Conservation (phyloP, 1,140 invertebrate genomes). For the Eubasilissa regina region DNA sequence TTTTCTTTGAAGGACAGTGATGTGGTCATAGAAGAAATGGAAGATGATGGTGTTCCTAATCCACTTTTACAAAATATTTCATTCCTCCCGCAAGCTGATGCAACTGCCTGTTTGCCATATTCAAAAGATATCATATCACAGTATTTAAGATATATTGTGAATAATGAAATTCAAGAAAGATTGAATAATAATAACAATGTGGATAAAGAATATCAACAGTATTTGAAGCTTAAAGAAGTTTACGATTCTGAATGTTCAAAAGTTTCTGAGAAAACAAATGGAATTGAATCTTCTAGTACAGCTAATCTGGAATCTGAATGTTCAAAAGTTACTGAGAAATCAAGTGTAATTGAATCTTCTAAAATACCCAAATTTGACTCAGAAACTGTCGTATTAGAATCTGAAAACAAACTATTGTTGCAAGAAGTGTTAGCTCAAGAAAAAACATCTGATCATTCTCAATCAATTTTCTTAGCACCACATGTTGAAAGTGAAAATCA, state of each 20-base stretch:
- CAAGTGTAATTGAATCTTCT: too few species aligned
- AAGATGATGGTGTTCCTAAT: constrained; percentile 67
- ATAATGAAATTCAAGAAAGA: constrained; percentile 6
- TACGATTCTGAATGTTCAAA: constrained; percentile 44
- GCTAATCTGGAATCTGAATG: not conserved
- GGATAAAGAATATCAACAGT: constrained; percentile 52
- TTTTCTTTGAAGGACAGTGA: constrained; percentile 73
- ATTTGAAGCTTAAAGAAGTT: constrained; percentile 54
- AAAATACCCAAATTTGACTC: too few species aligned
- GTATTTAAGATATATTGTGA: constrained; percentile 46
- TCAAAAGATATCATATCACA: constrained; percentile 47
- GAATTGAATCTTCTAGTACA: not conserved
- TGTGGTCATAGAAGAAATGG: constrained; percentile 71
- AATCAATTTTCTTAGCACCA: not conserved
- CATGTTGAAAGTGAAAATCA: not conserved
- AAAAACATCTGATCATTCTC: not conserved
- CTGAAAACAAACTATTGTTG: not conserved
- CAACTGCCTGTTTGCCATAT: constrained; percentile 30
- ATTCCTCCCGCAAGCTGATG: constrained; percentile 61
- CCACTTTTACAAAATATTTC: constrained; percentile 60
- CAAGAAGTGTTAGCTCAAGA: constrained; percentile 2
- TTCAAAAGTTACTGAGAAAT: constrained; percentile 8
- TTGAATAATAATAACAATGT: not conserved
- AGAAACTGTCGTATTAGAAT: too few species aligned
- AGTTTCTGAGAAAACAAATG: not conserved